These are phyloP conservation scores for Chaetura pelagica DNA, from an alignment of 2,113 vertebrate genomes.

Conservation along the genomic window DNA sequence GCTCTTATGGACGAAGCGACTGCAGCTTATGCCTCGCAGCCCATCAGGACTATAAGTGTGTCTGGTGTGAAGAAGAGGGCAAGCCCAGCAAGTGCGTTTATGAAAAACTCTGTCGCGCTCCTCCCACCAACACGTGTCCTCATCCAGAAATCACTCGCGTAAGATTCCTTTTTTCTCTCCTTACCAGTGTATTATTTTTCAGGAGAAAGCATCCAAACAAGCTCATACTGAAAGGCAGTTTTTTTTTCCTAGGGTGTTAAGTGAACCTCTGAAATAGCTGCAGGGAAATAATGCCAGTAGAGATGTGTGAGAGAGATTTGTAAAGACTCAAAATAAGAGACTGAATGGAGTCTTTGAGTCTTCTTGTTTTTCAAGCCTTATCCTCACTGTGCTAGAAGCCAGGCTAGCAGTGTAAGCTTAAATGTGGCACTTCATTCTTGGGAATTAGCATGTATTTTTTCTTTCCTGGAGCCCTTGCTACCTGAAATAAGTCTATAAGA, in stretches of 20 bases:
- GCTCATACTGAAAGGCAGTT: neutral
- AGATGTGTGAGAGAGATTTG: conserved; percentile 36
- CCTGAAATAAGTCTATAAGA: neutral
- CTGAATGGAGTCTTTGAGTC: conserved; percentile 55
- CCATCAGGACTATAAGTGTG: conserved; percentile 79
- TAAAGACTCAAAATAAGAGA: conserved; percentile 27
- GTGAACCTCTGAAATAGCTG: conserved; percentile 46
- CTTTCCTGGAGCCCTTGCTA: neutral
- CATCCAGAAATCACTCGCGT: conserved; percentile 86
- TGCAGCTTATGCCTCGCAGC: conserved; percentile 93
- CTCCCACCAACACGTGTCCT: conserved; percentile 78
- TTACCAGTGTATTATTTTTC: neutral
- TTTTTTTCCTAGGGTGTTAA: neutral
- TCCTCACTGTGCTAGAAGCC: neutral
- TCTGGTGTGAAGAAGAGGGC: conserved; percentile 83
- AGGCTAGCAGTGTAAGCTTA: neutral
- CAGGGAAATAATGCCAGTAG: conserved; percentile 30
- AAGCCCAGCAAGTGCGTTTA: conserved; percentile 82
- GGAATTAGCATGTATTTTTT: neutral
- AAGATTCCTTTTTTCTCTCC: conserved; percentile 61
- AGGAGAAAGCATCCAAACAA: neutral
- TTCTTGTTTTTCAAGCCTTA: conserved; percentile 25
- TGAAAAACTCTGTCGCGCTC: conserved; percentile 69
- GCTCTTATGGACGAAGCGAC: conserved; percentile 89
- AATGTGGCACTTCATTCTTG: neutral